Evolutionary conservation across 2,113 vertebrate species (phyloP), one percentile per base, ranked within the genome.

Genomic region (Nipponia nippon): DNA sequence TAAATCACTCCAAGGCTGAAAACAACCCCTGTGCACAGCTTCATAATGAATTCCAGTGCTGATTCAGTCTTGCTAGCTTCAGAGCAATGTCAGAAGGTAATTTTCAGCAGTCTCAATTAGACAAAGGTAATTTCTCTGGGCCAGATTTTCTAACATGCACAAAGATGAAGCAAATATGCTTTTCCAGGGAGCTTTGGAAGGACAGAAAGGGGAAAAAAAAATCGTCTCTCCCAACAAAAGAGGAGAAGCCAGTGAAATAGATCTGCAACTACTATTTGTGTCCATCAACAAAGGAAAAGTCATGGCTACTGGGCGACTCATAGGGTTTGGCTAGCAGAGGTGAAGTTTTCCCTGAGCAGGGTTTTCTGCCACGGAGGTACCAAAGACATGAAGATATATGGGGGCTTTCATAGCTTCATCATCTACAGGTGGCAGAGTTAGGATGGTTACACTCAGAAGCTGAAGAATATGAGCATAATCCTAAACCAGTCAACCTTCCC

Each of bases 1-100:
- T 65, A 97, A 96, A 96, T 91, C 71, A 95, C 47, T 38, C 44
- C 49, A 14, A 56, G 42, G 22, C 38, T 80, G 56, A 81, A 95
- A 95, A 88, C 17, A 96, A 46, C 5, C 42, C 62, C 73, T 42
- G 26, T 18, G 49, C n/a, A 59, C 18, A 58, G 67, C 32, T 94
- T 96, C 69, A 5, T 88, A 86, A 94, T 63, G 66, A 93, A 93
- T 95, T 90, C 44, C 50, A 47, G 30, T 49, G 72, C 70, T 86
- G 63, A 79, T 83, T 42, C 25, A 81, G 62, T 75, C 63, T 87
- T 89, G 32, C 59, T 49, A 79, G 53, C 62, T 36, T 56, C 65
- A 62, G 63, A 62, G 67, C 1, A 2, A 12, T 38, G 26, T 76
- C 19, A 2, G n/a, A 87, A 96, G 18, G 38, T 18, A 88, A 66